These are phyloP conservation scores for Diogma glabrata DNA, from an alignment of 2,888 invertebrate species.

Conservation along the genomic window DNA sequence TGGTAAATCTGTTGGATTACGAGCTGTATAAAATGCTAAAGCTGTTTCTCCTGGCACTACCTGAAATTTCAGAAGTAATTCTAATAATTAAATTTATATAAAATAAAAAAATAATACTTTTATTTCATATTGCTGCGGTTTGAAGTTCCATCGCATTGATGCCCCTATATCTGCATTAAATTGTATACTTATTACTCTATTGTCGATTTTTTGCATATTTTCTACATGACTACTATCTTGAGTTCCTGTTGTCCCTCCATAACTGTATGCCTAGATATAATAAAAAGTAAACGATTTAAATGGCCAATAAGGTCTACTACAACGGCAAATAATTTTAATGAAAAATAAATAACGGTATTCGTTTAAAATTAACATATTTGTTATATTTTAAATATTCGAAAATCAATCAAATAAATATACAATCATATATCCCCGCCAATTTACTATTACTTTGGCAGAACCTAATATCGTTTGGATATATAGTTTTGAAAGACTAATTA, in stretches of 20 bases:
- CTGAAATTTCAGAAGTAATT: conserved; percentile 30
- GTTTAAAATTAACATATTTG: too few species aligned
- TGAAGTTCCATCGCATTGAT: conserved; percentile 94
- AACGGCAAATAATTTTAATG: too few species aligned
- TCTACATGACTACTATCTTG: conserved; percentile 60
- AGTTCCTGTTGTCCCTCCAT: conserved; percentile 77
- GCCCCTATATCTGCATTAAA: conserved; percentile 91
- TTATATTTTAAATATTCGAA: too few species aligned
- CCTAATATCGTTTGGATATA: too few species aligned
- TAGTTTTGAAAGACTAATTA: too few species aligned
- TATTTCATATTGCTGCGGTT: conserved; percentile 83
- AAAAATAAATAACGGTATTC: too few species aligned
- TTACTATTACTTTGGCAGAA: too few species aligned
- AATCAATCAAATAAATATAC: too few species aligned
- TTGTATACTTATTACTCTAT: conserved; percentile 61
- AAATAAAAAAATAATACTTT: conserved; percentile 47
- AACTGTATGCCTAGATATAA: conserved; percentile 88
- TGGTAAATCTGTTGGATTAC: conserved; percentile 78
- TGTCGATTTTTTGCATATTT: conserved; percentile 56
- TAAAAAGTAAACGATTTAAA: too few species aligned
- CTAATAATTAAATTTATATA: conserved; percentile 1
- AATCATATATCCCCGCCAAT: too few species aligned
- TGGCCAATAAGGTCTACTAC: too few species aligned
- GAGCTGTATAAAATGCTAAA: conserved; percentile 93
- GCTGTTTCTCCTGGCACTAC: conserved; percentile 95